Percentiles rank a stretch among this genome's conserved stretches.
Evolutionary conservation across 1,140 invertebrate genomes (phyloP).

Genomic region (Andricus grossulariae): DNA sequence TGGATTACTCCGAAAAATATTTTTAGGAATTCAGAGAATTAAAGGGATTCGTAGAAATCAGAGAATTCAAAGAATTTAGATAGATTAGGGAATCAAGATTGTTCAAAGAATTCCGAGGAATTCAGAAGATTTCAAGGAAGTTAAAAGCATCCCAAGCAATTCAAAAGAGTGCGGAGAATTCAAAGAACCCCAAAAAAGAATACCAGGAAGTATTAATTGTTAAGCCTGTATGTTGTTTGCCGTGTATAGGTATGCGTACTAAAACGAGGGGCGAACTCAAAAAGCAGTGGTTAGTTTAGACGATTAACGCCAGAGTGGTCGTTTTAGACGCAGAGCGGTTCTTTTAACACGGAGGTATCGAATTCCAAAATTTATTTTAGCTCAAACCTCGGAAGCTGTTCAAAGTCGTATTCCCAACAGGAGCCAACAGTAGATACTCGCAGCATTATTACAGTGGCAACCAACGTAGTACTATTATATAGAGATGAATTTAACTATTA

Average conservation of each 20-base stretch:
- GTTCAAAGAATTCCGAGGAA: too few species aligned
- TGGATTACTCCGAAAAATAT: too few species aligned
- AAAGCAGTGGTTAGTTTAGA: constrained; percentile 4
- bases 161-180: not conserved
- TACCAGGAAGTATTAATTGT: too few species aligned
- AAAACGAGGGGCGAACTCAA: too few species aligned
- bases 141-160: not conserved
- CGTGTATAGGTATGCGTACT: too few species aligned
- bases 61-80: too few species aligned
- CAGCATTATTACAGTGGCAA: constrained; percentile 66
- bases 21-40: too few species aligned
- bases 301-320: too few species aligned
- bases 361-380: constrained; percentile 33
- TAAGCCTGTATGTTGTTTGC: too few species aligned
- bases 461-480: constrained; percentile 58
- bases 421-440: constrained; percentile 57
- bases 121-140: too few species aligned
- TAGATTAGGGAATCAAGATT: too few species aligned
- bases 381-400: constrained; percentile 24
- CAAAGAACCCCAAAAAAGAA: not conserved
- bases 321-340: not conserved
- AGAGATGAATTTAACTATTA: constrained; percentile 70
- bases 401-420: constrained; percentile 35
- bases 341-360: constrained; percentile 22
- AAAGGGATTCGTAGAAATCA: too few species aligned